phyloP scores from a whole-genome alignment of 2,113 vertebrate species.

The Hypocryptadius cinnamomeus region DNA sequence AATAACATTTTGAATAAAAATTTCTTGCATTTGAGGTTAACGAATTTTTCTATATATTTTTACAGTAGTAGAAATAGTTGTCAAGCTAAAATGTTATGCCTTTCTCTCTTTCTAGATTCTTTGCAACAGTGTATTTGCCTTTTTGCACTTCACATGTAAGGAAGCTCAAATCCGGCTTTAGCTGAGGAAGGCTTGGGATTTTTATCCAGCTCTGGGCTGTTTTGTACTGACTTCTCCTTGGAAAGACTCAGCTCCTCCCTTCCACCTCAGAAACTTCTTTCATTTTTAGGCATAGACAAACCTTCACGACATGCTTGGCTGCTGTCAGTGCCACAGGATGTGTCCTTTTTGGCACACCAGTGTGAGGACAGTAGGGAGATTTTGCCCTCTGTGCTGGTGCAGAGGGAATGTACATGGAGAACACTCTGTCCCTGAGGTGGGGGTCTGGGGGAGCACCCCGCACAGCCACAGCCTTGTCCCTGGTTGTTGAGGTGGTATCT shows the following conservation, averaged over 20 bases:
- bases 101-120: background rate
- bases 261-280: background rate
- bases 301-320: accelerated
- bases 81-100: background rate
- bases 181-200: background rate
- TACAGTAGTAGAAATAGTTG: background rate
- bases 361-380: background rate
- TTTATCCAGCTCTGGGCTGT: background rate
- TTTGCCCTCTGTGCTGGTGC: background rate
- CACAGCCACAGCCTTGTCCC: background rate
- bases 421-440: background rate
- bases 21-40: background rate
- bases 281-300: background rate
- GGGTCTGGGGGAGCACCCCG: background rate
- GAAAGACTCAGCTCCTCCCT: background rate
- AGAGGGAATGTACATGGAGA: background rate
- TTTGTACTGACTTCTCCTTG: background rate
- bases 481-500: background rate
- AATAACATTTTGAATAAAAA: background rate
- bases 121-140: background rate
- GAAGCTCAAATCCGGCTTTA: background rate
- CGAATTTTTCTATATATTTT: background rate
- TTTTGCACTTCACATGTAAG: background rate
- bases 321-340: background rate
- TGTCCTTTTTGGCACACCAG: background rate